Base-by-base conservation (phyloP, 2,113 vertebrate species). In the Eulemur rufifrons region DNA sequence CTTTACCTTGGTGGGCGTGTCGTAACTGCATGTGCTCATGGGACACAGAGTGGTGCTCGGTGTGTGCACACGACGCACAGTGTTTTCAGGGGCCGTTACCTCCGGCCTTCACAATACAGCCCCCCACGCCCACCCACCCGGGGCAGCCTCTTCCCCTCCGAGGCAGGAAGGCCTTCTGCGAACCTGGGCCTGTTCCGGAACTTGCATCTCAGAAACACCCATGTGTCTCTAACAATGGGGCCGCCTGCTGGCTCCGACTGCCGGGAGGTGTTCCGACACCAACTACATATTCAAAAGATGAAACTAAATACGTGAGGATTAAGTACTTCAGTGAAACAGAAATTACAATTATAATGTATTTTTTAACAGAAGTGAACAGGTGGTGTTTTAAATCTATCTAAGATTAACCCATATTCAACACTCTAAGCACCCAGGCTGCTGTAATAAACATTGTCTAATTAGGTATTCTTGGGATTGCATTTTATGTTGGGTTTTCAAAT, bases 381-480 rank as follows among this genome's bases (percentile, higher is more conserved):
- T 98, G 98, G 97, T 96, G 88, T 91, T 98, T 98, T 98, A 98
- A 99, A 98, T 98, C 97, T 92, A 71, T 95, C 95, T 84, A 95
- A 98, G 98, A 98, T 98, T 98, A 98, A 98, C 98, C 97, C 61
- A 0, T 86, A 98, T 97, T 98, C 96, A 97, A 82, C 94, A 96
- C 97, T 87, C 96, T 94, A 93, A 97, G 90, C 71, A 39, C 95
- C 96, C 81, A 68, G 94, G 95, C 98, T 95, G 84, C 96, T 47
- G 80, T 83, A 98, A 97, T 95, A 98, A 98, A 97, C 89, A 93
- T 85, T 94, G 93, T 88, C 97, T 98, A 97, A 98, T 98, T 98
- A 97, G 39, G 80, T 56, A 97, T 98, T 98, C 98, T 97, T 96
- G 91, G 83, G 97, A 97, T 90, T 18, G 39, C 89, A 32, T 54